Base-by-base conservation (phyloP, 2,797 vertebrate species). In the Hozukius guyotensis region DNA sequence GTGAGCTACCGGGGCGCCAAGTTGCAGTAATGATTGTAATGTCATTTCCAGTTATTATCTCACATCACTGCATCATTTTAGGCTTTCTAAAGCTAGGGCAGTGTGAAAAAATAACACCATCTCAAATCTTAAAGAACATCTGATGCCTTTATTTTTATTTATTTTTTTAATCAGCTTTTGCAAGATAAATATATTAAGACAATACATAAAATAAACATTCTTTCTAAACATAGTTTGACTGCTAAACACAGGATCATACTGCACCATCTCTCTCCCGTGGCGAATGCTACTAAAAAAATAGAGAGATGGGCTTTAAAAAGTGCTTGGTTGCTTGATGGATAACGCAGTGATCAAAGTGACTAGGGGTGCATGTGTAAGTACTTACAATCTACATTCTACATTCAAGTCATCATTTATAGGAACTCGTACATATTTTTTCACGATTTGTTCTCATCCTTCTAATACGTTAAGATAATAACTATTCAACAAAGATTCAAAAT, bases 81-180 rank as follows among this genome's bases (percentile, higher is more conserved):
- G 42, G 8, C 22, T 36, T 72, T 61, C 2, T 18, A 2, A 72
- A 62, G 0, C 12, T 2, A 9, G 4, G 11, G 25, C 2, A 13
- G 22, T 2, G 1, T 31, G n/a, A 63, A 3, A 46, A 57, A 56
- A 80, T 2, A 25, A 73, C 34, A 72, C 8, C 4, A 67, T 16
- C 18, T n/a, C 38, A 55, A 34, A 4, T 34, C 4, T 81, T 63
- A 22, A 55, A 81, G 16, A 83, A 78, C 25, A 84, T 84, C 22
- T 77, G 1, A 81, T 75, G 63, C 25, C 38, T 94, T 94, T 93
- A 92, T 92, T 93, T 16, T 31, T 75, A 16, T 42, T 42, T 1
- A 69, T 60, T 57, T 52, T 55, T 20, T 52, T 52, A 4, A 24
- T 61, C 24, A 62, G 64, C 59, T 53, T 76, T 18, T 82, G 5